Percentiles rank a stretch among this genome's conserved stretches.
These are phyloP conservation scores for Siderastrea siderea DNA, from an alignment of 92 coral and sea anemone species.

Conservation along the genomic window DNA sequence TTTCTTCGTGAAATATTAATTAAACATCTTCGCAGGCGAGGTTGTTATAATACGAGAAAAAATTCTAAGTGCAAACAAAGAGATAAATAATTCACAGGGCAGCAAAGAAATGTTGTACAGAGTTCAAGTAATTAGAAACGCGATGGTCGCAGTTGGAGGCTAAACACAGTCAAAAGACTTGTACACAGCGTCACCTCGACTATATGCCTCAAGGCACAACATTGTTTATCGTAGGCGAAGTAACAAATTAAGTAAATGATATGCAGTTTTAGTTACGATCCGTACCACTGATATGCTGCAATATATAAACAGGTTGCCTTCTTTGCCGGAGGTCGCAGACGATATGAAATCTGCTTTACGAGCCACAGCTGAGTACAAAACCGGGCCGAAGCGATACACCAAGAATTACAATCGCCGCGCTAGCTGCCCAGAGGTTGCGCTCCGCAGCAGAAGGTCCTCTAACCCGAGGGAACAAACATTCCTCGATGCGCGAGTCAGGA, in stretches of 20 bases:
- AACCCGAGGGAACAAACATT: slow-evolving; percentile 3
- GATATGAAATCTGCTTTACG: slow-evolving; percentile 76
- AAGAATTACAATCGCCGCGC: slow-evolving; percentile 43
- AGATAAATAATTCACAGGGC: slow-evolving; percentile 34
- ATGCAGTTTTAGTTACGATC: not conserved
- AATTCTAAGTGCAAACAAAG: slow-evolving; percentile 34
- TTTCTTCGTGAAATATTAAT: slow-evolving; percentile 23
- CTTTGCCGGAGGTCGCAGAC: not conserved
- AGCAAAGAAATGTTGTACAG: not conserved
- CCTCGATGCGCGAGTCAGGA: slow-evolving; percentile 48
- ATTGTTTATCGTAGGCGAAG: not conserved
- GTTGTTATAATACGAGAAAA: not conserved
- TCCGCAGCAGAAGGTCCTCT: not conserved
- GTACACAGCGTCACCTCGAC: not conserved
- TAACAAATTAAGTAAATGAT: not conserved
- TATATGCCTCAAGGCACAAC: not conserved
- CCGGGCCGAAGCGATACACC: slow-evolving; percentile 23
- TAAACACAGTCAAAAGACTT: not conserved
- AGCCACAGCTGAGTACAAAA: slow-evolving; percentile 40
- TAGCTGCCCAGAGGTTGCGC: slow-evolving; percentile 33
- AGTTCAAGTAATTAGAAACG: not conserved
- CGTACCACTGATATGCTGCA: slow-evolving; percentile 17
- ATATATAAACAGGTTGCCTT: slow-evolving; percentile 5
- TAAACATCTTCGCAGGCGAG: slow-evolving; percentile 1
- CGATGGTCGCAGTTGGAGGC: not conserved